Evolutionary conservation across 2,797 vertebrate species (phyloP).

Genomic region (Eremophila alpestris): DNA sequence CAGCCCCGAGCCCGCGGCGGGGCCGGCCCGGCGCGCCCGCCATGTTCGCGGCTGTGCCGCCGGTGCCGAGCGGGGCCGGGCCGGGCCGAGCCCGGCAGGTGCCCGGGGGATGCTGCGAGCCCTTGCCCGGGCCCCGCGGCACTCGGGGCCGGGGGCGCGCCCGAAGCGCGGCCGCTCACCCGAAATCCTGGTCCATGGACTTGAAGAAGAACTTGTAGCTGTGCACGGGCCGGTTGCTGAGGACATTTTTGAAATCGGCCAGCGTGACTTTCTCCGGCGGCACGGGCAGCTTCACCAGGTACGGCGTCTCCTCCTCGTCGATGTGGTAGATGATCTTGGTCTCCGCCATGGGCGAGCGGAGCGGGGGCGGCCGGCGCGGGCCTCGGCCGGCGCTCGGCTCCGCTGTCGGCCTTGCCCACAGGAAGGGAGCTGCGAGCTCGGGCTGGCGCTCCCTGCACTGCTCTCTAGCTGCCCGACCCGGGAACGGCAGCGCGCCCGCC

Average conservation of each 20-base stretch:
- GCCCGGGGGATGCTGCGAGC: not conserved
- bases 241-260: conserved; percentile 98
- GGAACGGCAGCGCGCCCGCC: conserved; percentile 35
- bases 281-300: conserved; percentile 94
- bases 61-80: not conserved
- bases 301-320: conserved; percentile 98
- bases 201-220: conserved; percentile 99
- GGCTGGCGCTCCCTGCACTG: conserved; percentile 38
- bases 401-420: not conserved
- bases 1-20: not conserved
- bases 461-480: conserved; percentile 45
- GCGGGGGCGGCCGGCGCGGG: not conserved
- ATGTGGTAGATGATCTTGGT: conserved; percentile 99
- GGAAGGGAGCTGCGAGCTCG: not conserved
- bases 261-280: conserved; percentile 94
- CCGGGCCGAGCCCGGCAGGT: not conserved
- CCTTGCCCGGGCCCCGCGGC: not conserved
- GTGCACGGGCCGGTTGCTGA: conserved; percentile 92
- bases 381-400: conserved; percentile 32
- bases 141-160: not conserved
- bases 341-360: conserved; percentile 90
- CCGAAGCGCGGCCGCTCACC: conserved; percentile 78
- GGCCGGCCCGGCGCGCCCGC: not conserved
- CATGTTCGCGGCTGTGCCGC: not conserved
- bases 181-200: conserved; percentile 99